Conservation (phyloP, 2,888 invertebrate species). For the Parthenolecanium corni region DNA sequence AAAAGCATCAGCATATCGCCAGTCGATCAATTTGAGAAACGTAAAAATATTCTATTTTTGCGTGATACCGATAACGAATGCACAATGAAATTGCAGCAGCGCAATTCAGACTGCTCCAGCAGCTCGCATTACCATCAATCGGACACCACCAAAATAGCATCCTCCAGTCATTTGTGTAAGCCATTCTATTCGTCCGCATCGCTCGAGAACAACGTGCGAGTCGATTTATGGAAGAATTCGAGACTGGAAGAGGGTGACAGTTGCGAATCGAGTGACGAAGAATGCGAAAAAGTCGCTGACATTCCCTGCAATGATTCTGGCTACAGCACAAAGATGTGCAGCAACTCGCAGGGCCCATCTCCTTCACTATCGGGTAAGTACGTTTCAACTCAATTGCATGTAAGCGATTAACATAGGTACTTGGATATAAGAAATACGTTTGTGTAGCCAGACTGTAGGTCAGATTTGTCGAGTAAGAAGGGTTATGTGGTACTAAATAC, state of each 20-base stretch:
- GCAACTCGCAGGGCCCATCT: slow-evolving; percentile 34
- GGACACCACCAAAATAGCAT: background rate
- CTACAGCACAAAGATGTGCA: slow-evolving; percentile 64
- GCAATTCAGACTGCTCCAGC: too few relatives aligned
- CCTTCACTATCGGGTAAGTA: slow-evolving; percentile 34
- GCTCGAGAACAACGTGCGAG: background rate
- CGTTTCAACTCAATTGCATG: too few relatives aligned
- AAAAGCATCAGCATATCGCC: background rate
- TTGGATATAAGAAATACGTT: too few relatives aligned
- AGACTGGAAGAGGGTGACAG: slow-evolving; percentile 8
- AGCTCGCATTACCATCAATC: too few relatives aligned
- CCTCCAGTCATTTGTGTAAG: background rate
- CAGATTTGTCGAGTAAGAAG: background rate
- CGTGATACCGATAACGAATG: background rate
- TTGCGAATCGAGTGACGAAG: slow-evolving; percentile 17
- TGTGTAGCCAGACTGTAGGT: too few relatives aligned
- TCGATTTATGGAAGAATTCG: slow-evolving; percentile 11
- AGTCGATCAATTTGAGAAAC: background rate
- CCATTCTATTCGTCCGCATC: slow-evolving; percentile 1
- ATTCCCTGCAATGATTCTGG: slow-evolving; percentile 64
- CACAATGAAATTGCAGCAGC: too few relatives aligned
- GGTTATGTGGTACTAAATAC: too few relatives aligned
- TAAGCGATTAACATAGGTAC: too few relatives aligned
- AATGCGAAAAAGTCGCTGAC: slow-evolving; percentile 18
- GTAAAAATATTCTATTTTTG: slow-evolving; percentile 7